Evolutionary conservation across 1,140 invertebrate species (phyloP).

Genomic region (Drosophila nigromelanica): DNA sequence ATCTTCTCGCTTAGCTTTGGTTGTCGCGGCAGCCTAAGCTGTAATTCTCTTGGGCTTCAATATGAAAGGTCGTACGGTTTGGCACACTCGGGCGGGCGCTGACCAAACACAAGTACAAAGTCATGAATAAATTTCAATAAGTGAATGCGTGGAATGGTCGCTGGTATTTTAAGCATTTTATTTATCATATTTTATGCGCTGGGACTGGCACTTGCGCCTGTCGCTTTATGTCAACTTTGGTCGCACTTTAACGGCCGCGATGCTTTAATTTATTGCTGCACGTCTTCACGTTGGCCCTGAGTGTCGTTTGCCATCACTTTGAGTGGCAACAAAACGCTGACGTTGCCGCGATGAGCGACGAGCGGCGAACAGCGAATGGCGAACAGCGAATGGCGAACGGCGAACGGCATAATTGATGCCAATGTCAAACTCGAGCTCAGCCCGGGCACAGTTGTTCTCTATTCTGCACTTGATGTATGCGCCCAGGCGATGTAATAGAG

Average conservation of each 20-base stretch:
- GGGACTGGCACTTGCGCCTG: not conserved
- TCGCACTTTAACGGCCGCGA: constrained; percentile 37
- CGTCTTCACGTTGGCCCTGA: constrained; percentile 45
- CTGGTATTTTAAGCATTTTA: constrained; percentile 37
- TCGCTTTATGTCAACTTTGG: constrained; percentile 47
- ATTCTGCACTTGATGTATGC: constrained; percentile 42
- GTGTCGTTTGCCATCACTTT: constrained; percentile 57
- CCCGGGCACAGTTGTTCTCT: constrained; percentile 1
- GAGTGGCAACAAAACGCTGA: constrained; percentile 46
- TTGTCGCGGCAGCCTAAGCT: not conserved
- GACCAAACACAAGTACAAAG: constrained; percentile 34
- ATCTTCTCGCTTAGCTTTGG: not conserved
- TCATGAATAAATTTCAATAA: constrained; percentile 70
- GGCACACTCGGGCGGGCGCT: constrained; percentile 10
- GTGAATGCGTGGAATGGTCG: constrained; percentile 10
- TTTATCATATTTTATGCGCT: constrained; percentile 44
- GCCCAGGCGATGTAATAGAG: constrained; percentile 14
- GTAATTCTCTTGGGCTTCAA: not conserved
- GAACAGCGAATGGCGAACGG: constrained; percentile 20
- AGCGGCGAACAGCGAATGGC: constrained; percentile 13
- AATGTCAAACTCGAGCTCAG: constrained; percentile 26
- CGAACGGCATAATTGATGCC: constrained; percentile 58
- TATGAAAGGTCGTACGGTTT: not conserved
- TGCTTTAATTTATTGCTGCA: constrained; percentile 68
- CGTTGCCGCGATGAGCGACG: constrained; percentile 13